phyloP scores from a whole-genome alignment of 2,797 vertebrate species.

The Etheostoma perlongum region DNA sequence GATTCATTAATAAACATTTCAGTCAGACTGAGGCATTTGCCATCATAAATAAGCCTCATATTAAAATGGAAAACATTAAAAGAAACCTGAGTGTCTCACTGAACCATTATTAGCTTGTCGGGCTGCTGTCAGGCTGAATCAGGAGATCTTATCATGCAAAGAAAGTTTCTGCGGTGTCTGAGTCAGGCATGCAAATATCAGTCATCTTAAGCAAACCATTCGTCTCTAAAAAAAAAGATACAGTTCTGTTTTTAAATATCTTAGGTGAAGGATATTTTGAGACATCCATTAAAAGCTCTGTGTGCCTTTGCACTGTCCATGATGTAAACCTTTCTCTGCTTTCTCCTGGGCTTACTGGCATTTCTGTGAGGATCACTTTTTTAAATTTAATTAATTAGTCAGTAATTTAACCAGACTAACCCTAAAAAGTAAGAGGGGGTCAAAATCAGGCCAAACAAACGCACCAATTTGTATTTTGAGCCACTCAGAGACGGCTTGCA shows the following conservation, averaged over 20 bases:
- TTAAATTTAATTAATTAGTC: constrained; percentile 57
- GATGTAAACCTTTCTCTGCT: constrained; percentile 23
- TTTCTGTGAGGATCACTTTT: constrained; percentile 42
- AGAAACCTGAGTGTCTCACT: constrained; percentile 50
- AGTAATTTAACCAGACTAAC: constrained; percentile 65
- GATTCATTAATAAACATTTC: no score
- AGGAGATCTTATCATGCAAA: constrained; percentile 67
- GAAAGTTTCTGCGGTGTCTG: constrained; percentile 62
- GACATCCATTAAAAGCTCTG: constrained; percentile 39
- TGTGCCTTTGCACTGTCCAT: background rate
- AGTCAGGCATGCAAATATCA: constrained; percentile 67
- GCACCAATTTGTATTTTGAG: constrained; percentile 67
- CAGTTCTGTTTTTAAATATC: constrained; percentile 43
- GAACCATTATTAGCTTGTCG: constrained; percentile 66
- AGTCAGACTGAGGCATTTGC: constrained; percentile 17
- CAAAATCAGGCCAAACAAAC: constrained; percentile 58
- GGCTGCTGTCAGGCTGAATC: constrained; percentile 71
- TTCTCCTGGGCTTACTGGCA: constrained; percentile 2
- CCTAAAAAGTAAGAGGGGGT: constrained; percentile 58
- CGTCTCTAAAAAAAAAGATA: constrained; percentile 36
- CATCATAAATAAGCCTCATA: constrained; percentile 38
- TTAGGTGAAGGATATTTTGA: constrained; percentile 24
- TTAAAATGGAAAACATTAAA: constrained; percentile 63
- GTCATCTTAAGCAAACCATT: constrained; percentile 35
- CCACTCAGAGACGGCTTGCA: constrained; percentile 53